Evolutionary conservation across 2,113 vertebrate species (phyloP), one percentile per base, ranked within the genome.

Genomic region (Pluvianellus socialis): DNA sequence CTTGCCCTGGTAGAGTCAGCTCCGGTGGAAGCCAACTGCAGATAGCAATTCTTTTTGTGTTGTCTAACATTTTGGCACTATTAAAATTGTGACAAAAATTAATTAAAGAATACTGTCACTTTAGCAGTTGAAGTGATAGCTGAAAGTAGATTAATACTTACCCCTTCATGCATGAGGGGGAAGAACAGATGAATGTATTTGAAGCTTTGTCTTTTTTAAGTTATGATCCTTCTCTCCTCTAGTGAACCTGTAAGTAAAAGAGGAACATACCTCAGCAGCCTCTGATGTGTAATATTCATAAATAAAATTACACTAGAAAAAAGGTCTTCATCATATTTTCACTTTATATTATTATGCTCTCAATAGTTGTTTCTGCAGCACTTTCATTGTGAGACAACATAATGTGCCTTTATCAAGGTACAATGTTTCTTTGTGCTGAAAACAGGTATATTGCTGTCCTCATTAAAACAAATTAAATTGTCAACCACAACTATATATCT

Each of bases 381-480:
- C 65, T 95, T 91, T 33, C 42, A 66, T 56, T 91, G 62, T 65
- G 70, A 97, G 89, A 92, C 30, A 96, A 52, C 28, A 91, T 79
- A 94, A 95, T 94, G 26, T 61, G 49, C 27, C 86, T 97, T 96
- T 95, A 42, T 95, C 58, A 94, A 95, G 94, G 63, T 27, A 91
- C 71, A 92, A 40, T 83, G 45, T 88, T 97, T 79, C 75, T 96
- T 94, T 95, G 50, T 89, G 38, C 80, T 72, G 49, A 90, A 97
- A 97, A 93, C 45, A 92, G 49, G 21, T 96, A 81, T 93, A 88
- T 82, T 94, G 45, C n/a, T 58, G 58, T 75, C 50, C 55, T 97
- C 80, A 84, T 96, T 97, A 96, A 97, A 96, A 85, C 40, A 95
- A 96, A 96, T 97, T 95, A 97, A 86, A 80, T 65, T 97, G 92